phyloP scores from a whole-genome alignment of 2,888 invertebrate genomes.

The Drosophila helvetica region DNA sequence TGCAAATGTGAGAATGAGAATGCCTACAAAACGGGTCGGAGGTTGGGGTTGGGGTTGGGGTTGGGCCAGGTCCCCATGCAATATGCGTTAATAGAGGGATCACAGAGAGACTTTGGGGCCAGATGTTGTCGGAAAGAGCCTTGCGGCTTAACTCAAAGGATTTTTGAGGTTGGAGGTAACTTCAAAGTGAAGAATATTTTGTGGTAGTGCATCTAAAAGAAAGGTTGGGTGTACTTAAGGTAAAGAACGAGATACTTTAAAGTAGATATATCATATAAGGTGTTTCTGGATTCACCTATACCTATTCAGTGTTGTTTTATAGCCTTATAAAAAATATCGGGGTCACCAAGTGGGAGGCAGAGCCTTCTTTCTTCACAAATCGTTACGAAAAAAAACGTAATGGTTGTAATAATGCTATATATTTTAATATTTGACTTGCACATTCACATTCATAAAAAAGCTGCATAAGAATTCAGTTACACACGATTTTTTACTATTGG shows the following conservation, averaged over 20 bases:
- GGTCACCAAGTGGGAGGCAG: too few species aligned
- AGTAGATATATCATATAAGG: not conserved
- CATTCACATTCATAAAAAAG: too few species aligned
- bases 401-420: too few species aligned
- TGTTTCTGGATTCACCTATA: too few species aligned
- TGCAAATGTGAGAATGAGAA: slow-evolving; percentile 60
- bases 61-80: not conserved
- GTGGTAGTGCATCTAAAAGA: not conserved
- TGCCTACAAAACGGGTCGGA: not conserved
- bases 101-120: not conserved
- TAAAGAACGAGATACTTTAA: too few species aligned
- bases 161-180: not conserved
- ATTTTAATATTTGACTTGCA: not conserved
- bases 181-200: not conserved
- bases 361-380: too few species aligned
- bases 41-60: not conserved
- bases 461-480: not conserved
- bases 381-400: too few species aligned
- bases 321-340: too few species aligned
- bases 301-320: too few species aligned
- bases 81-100: slow-evolving; percentile 32
- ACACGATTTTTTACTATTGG: not conserved
- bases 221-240: not conserved
- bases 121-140: not conserved
- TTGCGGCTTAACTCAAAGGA: slow-evolving; percentile 12